Conservation (phyloP, 53 echinoderm and acorn worm species). For the Patiria pectinifera region DNA sequence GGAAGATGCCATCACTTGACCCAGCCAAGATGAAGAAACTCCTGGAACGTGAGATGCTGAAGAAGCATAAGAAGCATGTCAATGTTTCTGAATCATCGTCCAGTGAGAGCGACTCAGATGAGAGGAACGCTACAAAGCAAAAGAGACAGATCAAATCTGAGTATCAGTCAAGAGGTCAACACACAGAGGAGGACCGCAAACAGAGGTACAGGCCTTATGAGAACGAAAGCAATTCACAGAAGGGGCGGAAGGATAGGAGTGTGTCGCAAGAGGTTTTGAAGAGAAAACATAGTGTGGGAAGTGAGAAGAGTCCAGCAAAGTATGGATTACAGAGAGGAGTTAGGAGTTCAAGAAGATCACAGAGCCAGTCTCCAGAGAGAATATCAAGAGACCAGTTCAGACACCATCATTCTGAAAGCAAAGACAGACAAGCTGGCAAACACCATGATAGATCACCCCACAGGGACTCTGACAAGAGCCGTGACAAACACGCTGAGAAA, state of each 20-base stretch:
- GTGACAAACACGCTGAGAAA: neutral
- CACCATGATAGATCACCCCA: slow-evolving; percentile 20
- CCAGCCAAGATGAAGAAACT: slow-evolving; percentile 38
- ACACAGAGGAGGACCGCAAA: neutral
- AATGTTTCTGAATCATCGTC: slow-evolving; percentile 33
- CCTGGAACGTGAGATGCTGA: slow-evolving; percentile 43
- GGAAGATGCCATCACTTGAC: slow-evolving; percentile 29
- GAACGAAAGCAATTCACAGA: neutral
- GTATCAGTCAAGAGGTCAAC: neutral
- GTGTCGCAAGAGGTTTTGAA: slow-evolving; percentile 8
- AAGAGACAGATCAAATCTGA: neutral
- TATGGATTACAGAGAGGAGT: slow-evolving; percentile 47
- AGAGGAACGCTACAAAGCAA: neutral
- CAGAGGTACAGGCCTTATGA: neutral
- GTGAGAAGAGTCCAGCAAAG: neutral
- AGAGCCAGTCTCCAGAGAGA: neutral
- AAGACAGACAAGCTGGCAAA: slow-evolving; percentile 31
- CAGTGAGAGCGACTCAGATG: slow-evolving; percentile 45
- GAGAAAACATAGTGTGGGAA: neutral
- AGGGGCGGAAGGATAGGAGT: neutral
- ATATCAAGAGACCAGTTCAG: neutral
- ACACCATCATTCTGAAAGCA: slow-evolving; percentile 49
- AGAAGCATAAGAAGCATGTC: slow-evolving; percentile 1
- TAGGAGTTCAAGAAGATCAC: neutral
- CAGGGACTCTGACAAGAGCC: slow-evolving; percentile 32